Base-by-base conservation (phyloP, 2,888 invertebrate genomes). In the Sinelater perroti region DNA sequence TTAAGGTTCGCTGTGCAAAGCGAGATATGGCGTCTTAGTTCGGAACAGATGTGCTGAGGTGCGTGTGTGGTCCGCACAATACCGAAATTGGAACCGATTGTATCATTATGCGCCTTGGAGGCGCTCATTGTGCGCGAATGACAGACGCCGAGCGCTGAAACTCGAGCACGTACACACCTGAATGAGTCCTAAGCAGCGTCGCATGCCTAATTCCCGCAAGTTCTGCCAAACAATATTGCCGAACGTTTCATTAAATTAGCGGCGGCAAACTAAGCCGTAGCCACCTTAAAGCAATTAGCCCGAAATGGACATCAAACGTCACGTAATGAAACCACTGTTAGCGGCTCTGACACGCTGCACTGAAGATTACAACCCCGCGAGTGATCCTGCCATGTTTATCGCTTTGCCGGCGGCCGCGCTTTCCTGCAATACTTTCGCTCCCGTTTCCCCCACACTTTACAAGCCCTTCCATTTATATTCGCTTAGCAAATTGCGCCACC, bases 221-320 rank as follows among this genome's bases (percentile, higher is more conserved):
- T 50, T 56, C 26, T 47, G 38, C 20, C 36, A 44, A 45, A 56
- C 36, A 53, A 46, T 47, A 53, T 52, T 47, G 26, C 35, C 44
- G 40, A 44, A 60, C 47, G 51, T 46, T 51, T 46, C 45, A 45
- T 55, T 44, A 60, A 51, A 46, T 56, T 50, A 53, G 20, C 21
- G 20, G 16, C 18, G 47, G 21, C 35, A 13, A 21, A 47, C 44
- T 42, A 24, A 36, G 44, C 17, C 55, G 44, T 56, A 56, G 33
- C 21, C 44, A 56, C 47, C 46, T 56, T 56, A 60, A 60, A 52
- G 60, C 60, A 60, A 60, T 60, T 60, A 60, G 49, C 52, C 36
- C 46, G 20, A 56, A 60, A 56, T 50, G 52, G 60, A 60, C 56
- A 47, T 59, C 59, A 59, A 59, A 54, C 51, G 51, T 55, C 54